Conservation (phyloP, 1,140 invertebrate genomes). For the Drosophila ironensis region DNA sequence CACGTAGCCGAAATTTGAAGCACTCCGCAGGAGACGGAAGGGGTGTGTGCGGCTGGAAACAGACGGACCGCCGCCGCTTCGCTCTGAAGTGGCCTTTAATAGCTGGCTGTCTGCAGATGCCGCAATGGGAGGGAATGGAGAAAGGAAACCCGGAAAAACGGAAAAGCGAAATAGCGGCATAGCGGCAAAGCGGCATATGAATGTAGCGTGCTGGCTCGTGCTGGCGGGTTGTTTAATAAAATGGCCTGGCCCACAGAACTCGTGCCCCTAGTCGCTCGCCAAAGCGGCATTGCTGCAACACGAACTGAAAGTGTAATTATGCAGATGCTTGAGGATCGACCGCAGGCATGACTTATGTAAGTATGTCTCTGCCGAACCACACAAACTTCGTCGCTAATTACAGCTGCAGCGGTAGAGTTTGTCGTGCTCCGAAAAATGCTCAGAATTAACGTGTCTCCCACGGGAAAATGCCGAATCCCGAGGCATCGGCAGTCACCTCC, state of each 20-base stretch:
- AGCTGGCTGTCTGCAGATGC: slow-evolving; percentile 74
- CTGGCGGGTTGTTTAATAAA: slow-evolving; percentile 68
- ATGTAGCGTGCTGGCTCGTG: slow-evolving; percentile 57
- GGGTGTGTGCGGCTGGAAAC: slow-evolving; percentile 1
- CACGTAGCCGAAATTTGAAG: slow-evolving; percentile 72
- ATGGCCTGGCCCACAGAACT: slow-evolving; percentile 47
- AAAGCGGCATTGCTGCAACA: slow-evolving; percentile 54
- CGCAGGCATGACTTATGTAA: slow-evolving; percentile 40
- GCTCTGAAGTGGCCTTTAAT: slow-evolving; percentile 73
- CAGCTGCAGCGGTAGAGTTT: slow-evolving; percentile 16
- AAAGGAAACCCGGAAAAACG: slow-evolving; percentile 5
- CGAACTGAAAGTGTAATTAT: slow-evolving; percentile 72
- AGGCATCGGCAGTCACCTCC: slow-evolving; percentile 16
- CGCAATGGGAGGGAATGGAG: slow-evolving; percentile 8
- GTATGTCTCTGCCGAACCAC: slow-evolving; percentile 11
- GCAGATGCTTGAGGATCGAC: slow-evolving; percentile 57
- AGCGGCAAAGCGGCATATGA: slow-evolving; percentile 41
- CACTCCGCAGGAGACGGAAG: slow-evolving; percentile 41
- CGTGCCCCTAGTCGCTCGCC: slow-evolving; percentile 16
- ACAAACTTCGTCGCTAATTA: slow-evolving; percentile 21
- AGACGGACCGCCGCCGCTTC: slow-evolving; percentile 58
- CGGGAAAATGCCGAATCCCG: slow-evolving; percentile 12
- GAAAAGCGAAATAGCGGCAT: slow-evolving; percentile 12
- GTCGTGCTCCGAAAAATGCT: not conserved
- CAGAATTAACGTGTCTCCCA: slow-evolving; percentile 7